These are phyloP conservation scores for Meleagris gallopavo DNA, from an alignment of 2,113 vertebrate species.

Conservation along the genomic window DNA sequence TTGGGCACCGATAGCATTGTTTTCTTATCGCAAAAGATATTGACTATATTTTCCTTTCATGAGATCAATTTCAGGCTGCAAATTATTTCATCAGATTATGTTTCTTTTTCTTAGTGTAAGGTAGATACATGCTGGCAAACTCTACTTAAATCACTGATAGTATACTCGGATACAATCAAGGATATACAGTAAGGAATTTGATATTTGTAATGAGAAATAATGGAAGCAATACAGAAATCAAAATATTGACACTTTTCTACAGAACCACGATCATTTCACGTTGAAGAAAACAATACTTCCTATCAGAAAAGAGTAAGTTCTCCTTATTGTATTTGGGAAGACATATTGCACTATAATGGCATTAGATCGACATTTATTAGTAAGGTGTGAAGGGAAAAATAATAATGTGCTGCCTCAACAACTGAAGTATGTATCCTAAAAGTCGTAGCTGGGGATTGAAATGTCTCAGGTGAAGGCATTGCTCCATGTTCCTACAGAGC, in stretches of 20 bases:
- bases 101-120: constrained; percentile 62
- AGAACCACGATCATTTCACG: constrained; percentile 62
- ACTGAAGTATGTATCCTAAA: constrained; percentile 27
- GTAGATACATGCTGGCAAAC: constrained; percentile 38
- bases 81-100: constrained; percentile 70
- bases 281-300: constrained; percentile 49
- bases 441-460: background rate
- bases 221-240: constrained; percentile 62
- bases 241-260: constrained; percentile 58
- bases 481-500: background rate
- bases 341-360: background rate
- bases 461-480: background rate
- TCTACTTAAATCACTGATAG: constrained; percentile 5
- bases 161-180: constrained; percentile 36
- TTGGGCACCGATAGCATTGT: background rate
- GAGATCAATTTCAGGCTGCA: constrained; percentile 68
- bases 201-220: constrained; percentile 68
- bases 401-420: background rate
- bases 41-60: constrained; percentile 61
- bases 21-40: constrained; percentile 54
- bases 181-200: constrained; percentile 52
- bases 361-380: constrained; percentile 21
- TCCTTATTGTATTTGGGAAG: constrained; percentile 2
- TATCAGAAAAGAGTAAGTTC: background rate
- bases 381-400: background rate